phyloP scores from a whole-genome alignment of 1,140 invertebrate species.

The Hyposmocoma kahamanoa region DNA sequence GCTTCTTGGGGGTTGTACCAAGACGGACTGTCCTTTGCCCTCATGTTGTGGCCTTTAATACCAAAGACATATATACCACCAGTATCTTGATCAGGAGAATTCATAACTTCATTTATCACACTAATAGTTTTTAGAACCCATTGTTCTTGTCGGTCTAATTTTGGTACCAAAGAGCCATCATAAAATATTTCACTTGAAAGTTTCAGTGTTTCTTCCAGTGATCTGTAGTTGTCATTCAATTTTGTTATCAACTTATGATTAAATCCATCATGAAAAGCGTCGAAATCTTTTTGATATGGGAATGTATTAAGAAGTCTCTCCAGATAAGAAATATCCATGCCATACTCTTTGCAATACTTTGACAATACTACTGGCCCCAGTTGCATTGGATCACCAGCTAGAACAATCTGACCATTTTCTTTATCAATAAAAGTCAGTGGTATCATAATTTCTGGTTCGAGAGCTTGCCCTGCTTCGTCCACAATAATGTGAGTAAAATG shows the following conservation, averaged over 20 bases:
- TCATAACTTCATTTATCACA: conserved; percentile 56
- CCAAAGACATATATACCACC: conserved; percentile 90
- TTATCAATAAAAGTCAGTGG: conserved; percentile 75
- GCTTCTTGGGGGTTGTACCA: conserved; percentile 94
- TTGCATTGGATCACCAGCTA: conserved; percentile 95
- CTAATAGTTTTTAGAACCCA: conserved; percentile 46
- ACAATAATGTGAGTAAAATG: conserved; percentile 92
- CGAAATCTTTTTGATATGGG: conserved; percentile 79
- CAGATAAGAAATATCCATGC: conserved; percentile 82
- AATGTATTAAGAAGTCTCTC: conserved; percentile 78
- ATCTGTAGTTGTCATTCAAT: conserved; percentile 85
- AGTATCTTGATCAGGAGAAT: conserved; percentile 40
- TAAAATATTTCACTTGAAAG: conserved; percentile 90
- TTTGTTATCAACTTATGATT: conserved; percentile 82
- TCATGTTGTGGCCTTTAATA: conserved; percentile 83
- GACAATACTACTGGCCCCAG: conserved; percentile 89
- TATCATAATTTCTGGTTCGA: conserved; percentile 91
- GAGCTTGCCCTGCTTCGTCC: conserved; percentile 94
- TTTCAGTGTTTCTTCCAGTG: conserved; percentile 83
- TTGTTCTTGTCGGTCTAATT: conserved; percentile 59
- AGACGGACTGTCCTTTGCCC: conserved; percentile 85
- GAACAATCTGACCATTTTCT: conserved; percentile 79
- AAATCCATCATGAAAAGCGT: conserved; percentile 71
- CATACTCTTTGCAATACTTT: conserved; percentile 76
- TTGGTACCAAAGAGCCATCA: conserved; percentile 78